These are phyloP conservation scores for Oceanites oceanicus DNA, from an alignment of 2,113 vertebrate genomes.

Conservation along the genomic window DNA sequence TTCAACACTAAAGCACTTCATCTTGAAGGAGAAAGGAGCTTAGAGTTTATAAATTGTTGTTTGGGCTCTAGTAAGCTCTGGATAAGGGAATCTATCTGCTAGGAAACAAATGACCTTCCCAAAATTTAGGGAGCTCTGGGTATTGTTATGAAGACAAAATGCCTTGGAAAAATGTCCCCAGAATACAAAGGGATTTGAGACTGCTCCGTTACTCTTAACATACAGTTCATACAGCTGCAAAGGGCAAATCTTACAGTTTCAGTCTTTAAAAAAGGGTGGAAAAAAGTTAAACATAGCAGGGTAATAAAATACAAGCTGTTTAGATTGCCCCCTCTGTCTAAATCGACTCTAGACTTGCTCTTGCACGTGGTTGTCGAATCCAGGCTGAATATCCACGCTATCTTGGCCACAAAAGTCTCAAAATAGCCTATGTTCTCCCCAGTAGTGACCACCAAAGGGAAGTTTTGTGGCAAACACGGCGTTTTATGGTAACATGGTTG, in stretches of 20 bases:
- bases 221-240: constrained; percentile 33
- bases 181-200: constrained; percentile 38
- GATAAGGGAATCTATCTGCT: constrained; percentile 65
- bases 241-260: constrained; percentile 20
- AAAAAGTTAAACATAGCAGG: constrained; percentile 14
- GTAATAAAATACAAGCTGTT: constrained; percentile 17
- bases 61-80: constrained; percentile 60
- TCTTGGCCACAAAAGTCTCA: background rate
- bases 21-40: constrained; percentile 52
- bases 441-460: background rate
- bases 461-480: accelerated
- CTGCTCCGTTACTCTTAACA: constrained; percentile 13
- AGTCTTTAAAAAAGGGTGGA: constrained; percentile 6
- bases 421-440: background rate
- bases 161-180: constrained; percentile 46
- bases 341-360: background rate
- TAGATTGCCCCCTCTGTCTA: background rate
- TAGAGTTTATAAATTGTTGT: constrained; percentile 67
- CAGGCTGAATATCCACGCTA: background rate
- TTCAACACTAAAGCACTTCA: constrained; percentile 62
- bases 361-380: background rate
- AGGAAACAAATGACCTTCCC: constrained; percentile 69
- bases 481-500: background rate
- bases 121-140: constrained; percentile 59
- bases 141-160: constrained; percentile 58